Evolutionary conservation across 2,113 vertebrate species (phyloP).

Genomic region (Forbesichthys papilliferus): DNA sequence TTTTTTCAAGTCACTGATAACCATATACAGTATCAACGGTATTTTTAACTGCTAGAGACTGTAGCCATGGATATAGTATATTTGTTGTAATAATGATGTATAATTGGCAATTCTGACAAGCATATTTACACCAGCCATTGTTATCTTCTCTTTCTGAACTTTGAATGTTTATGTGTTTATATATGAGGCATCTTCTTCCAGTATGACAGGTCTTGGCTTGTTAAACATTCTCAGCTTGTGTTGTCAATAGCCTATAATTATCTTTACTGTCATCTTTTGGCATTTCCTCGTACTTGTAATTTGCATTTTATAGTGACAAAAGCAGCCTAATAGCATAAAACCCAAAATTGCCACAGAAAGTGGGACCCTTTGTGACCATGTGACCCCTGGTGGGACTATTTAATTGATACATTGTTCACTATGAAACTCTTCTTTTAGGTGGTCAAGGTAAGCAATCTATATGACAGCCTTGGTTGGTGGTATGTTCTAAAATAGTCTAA

Average conservation of each 20-base stretch:
- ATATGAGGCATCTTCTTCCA: background rate
- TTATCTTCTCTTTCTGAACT: background rate
- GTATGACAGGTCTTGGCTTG: background rate
- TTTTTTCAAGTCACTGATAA: too few species aligned
- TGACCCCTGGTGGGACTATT: conserved; percentile 19
- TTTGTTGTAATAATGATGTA: conserved; percentile 19
- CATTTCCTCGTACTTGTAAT: too few species aligned
- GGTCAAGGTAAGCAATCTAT: too few species aligned
- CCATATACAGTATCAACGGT: too few species aligned
- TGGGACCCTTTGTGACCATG: background rate
- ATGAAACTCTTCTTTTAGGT: too few species aligned
- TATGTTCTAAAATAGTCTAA: too few species aligned
- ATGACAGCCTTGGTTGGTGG: too few species aligned
- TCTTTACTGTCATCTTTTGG: too few species aligned
- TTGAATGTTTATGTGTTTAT: conserved; percentile 5
- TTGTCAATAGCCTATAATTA: too few species aligned
- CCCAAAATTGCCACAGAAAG: too few species aligned
- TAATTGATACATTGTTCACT: too few species aligned
- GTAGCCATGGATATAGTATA: conserved; percentile 31
- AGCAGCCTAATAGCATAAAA: background rate
- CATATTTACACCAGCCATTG: background rate
- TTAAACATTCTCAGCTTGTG: conserved; percentile 2
- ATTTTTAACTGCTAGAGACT: background rate
- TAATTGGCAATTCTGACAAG: background rate
- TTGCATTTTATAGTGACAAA: too few species aligned